Base-by-base conservation (phyloP, 1,140 invertebrate species). In the Aleiodes sp. region DNA sequence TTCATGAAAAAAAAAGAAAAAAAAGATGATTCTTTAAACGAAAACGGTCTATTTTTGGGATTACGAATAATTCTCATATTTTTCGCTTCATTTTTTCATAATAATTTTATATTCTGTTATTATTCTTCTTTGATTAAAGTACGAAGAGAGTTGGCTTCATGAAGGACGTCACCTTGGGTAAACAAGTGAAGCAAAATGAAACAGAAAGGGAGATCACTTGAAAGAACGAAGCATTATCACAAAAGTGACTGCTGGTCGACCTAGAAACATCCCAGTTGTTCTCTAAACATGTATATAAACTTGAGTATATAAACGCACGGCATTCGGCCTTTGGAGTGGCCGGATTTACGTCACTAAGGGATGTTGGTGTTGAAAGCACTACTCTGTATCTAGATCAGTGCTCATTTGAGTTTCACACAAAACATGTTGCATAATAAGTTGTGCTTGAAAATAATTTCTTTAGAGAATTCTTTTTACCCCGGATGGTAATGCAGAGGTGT, bases 101-200 rank as follows among this genome's bases (percentile, higher is more conserved):
- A 35, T 10, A 35, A 35, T 6, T 35, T 35, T 35, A 35, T 35
- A 35, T 35, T 35, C 10, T 35, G 31, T 35, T 35, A 35, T 35
- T 24, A 52, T 52, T 52, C 26, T 24, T 24, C 26, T 21, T 24
- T 10, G 26, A 52, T 8, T 52, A 24, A 24, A n/a, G n/a, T 16
- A n/a, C 7, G n/a, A 12, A 21, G 46, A 19, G 21, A 24, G 19
- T 10, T 2, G 46, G 1, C 39, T 41, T 16, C n/a, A n/a, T n/a
- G 61, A 64, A 64, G 61, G 61, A 39, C 61, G 26, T 64, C 39
- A 64, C 61, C 61, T 64, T 64, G 61, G 21, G 4, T 39, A 37
- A 35, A 39, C 6, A 7, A 64, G 37, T 24, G 9, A 56, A 64
- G 12, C 37, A 43, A 43, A 37, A n/a, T n/a, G 33, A 62, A 37